Evolutionary conservation across 2,797 vertebrate species (phyloP), one percentile per base, ranked within the genome.

Genomic region (Lateolabrax maculatus): DNA sequence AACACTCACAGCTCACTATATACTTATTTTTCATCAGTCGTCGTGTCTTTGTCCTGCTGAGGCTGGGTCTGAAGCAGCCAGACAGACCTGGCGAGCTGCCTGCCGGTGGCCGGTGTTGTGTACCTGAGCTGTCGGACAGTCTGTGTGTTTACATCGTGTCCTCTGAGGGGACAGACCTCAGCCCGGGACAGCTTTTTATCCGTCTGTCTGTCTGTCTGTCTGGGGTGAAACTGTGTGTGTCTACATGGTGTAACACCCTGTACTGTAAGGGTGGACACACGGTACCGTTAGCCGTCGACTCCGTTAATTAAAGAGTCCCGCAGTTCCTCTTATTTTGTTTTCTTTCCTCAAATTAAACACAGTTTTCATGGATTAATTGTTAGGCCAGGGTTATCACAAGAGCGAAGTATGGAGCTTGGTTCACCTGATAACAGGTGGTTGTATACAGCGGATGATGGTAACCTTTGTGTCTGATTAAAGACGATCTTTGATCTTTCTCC

Each of bases 81-180:
- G 2, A 68, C 31, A 39, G 1, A 15, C 4, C 18, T 21, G 34
- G 48, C 15, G 39, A 56, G 81, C 79, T 83, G 80, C n/a, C n/a
- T 0, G 87, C 67, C 82, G 69, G 18, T 53, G 6, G 43, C 15
- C 3, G 16, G n/a, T n/a, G n/a, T n/a, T 37, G 58, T 56, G n/a
- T 53, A 67, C 8, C 46, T 43, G 21, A 77, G 16, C n/a, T 60
- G 15, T 48, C 52, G 11, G 10, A 37, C 58, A 31, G 53, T 36
- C 9, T n/a, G n/a, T 16, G 19, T 19, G 23, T 13, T 55, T 21
- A 3, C 6, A 34, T 11, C 15, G n/a, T 55, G 61, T 73, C 11
- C 9, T 48, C 31, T 9, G 1, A 23, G 10, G 29, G 19, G n/a
- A 3, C 29, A 44, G 43, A 69, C 16, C 6, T 43, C 58, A 39